phyloP scores from a whole-genome alignment of 2,113 vertebrate species.

The Mohoua ochrocephala region DNA sequence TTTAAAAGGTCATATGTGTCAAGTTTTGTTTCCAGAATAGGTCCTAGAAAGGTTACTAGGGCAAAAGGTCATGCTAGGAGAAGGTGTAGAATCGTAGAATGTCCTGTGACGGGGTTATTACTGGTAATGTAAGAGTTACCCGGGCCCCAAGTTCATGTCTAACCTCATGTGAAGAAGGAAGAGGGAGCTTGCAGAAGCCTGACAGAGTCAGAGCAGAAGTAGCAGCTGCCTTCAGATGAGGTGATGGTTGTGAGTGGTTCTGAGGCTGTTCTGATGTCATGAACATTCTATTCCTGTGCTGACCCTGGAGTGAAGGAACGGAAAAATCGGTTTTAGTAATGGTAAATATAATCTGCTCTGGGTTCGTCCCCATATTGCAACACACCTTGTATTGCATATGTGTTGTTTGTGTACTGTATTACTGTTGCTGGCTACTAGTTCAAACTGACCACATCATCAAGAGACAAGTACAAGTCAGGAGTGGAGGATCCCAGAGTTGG shows the following conservation, averaged over 20 bases:
- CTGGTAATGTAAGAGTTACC: background rate
- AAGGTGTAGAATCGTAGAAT: background rate
- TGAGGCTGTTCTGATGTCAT: background rate
- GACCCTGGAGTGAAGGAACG: background rate
- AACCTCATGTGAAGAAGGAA: background rate
- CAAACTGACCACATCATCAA: background rate
- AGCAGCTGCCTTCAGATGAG: background rate
- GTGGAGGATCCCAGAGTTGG: background rate
- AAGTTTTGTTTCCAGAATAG: background rate
- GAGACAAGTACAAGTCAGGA: background rate
- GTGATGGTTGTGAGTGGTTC: background rate
- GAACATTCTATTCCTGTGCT: background rate
- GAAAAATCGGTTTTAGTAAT: background rate
- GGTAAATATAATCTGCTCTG: background rate
- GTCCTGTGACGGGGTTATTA: background rate
- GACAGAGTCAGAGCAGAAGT: background rate
- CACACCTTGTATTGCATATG: background rate
- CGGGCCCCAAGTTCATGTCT: background rate
- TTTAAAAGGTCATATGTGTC: background rate
- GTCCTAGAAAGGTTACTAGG: background rate
- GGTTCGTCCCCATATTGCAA: background rate
- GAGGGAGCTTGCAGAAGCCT: background rate
- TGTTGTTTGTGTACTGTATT: background rate
- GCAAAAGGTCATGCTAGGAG: background rate
- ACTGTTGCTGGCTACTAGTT: background rate